Conservation (phyloP, 2,888 invertebrate genomes). For the Aspidiotus rigidus region DNA sequence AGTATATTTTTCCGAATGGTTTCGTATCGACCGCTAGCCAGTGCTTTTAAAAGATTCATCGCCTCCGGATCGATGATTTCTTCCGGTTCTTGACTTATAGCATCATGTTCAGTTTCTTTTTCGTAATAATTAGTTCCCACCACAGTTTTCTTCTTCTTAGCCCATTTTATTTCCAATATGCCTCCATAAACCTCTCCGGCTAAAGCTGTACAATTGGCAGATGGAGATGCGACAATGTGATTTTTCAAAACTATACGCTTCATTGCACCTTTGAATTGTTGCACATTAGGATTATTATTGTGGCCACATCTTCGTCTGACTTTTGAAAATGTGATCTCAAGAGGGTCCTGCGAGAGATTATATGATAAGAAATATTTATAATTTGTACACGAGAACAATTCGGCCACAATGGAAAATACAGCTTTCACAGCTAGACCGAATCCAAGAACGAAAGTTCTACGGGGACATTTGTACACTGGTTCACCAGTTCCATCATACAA, state of each 20-base stretch:
- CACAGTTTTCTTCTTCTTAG: not conserved
- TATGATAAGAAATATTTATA: slow-evolving; percentile 34
- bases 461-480: not conserved
- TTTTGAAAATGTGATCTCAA: slow-evolving; percentile 36
- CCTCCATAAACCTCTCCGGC: not conserved
- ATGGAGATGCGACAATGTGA: not conserved
- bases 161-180: not conserved
- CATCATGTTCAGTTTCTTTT: too few relatives aligned
- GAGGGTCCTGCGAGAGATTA: slow-evolving; percentile 36
- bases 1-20: too few relatives aligned
- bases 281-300: slow-evolving; percentile 37
- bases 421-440: slow-evolving; percentile 19
- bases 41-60: too few relatives aligned
- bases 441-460: slow-evolving; percentile 20
- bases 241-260: slow-evolving; percentile 36
- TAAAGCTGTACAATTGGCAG: not conserved
- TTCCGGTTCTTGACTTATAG: too few relatives aligned
- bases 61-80: too few relatives aligned
- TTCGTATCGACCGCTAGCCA: too few relatives aligned
- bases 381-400: not conserved
- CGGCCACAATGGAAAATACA: slow-evolving; percentile 1
- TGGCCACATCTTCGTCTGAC: slow-evolving; percentile 35
- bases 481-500: not conserved
- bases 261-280: slow-evolving; percentile 35
- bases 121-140: too few relatives aligned